Base-by-base conservation (phyloP, 2,797 vertebrate species). In the Phyllotis vaccarum region DNA sequence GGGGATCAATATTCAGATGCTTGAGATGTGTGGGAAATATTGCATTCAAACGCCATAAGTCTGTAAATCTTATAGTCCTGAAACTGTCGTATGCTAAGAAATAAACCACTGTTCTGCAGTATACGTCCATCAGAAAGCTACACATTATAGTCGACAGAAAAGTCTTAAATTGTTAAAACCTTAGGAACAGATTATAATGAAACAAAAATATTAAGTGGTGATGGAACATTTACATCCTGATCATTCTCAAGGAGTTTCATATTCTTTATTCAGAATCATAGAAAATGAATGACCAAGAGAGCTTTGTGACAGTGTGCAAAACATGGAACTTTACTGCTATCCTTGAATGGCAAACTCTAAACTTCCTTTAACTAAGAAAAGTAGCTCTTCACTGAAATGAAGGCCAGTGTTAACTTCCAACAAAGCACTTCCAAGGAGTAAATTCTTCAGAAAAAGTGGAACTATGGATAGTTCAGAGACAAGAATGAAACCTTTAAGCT, bases 91-190 rank as follows among this genome's bases (percentile, higher is more conserved):
- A 6, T 49, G 37, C 49, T 85, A 62, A 87, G 74, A 60, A 40
- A 81, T 46, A 81, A 29, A 85, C 70, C 46, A 14, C n/a, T 94
- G 7, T 90, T 93, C 43, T 87, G 6, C 24, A 37, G 87, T 83
- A 43, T 54, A 92, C 8, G 4, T 83, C 34, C 43, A 17, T 10
- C 1, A 52, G 0, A 24, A 31, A 78, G 22, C 17, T 56, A 19
- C 66, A 5, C 1, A 74, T 87, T 90, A 87, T 94, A 40, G 62
- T 72, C 13, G 89, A 52, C 75, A 13, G 3, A 79, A 74, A 82
- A 70, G 86, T 88, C 37, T 86, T 22, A 86, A n/a, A 56, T 85
- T 90, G 76, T 31, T 80, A 54, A 90, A 86, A 83, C 83, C 78
- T 79, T 68, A 85, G 43, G 19, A 70, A 43, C 85, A 37, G 14